Base-by-base conservation (phyloP, 2,113 vertebrate species). In the Psittacula cyanocephala region DNA sequence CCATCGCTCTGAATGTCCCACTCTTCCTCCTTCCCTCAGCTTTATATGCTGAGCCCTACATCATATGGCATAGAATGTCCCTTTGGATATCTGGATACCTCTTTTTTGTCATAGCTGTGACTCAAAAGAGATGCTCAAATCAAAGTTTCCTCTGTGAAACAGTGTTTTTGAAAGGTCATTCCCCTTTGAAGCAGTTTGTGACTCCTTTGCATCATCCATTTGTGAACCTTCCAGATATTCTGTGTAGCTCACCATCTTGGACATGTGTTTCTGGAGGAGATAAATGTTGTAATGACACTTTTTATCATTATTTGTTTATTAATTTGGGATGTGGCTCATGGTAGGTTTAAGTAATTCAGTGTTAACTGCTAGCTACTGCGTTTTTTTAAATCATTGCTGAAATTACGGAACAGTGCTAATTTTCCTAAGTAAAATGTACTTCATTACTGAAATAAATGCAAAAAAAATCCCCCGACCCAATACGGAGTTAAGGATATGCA, bases 401-500 rank as follows among this genome's bases (percentile, higher is more conserved):
- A 57, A 5, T 82, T 86, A 29, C 4, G 17, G 17, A 67, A 63
- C 24, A 37, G 15, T 63, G 18, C 4, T 68, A 18, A 44, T 75
- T 69, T 88, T 83, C n/a, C 16, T 9, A 71, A 46, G 27, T 28
- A 70, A 88, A 80, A 50, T 29, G 11, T 49, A 19, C 5, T 76
- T 89, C 7, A 13, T 55, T 63, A 25, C 3, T 67, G 14, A 88
- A 83, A 57, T 33, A 59, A 83, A 43, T 17, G 10, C 2, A 39
- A 33, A 46, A 64, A 50, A 18, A 43, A 7, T 27, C 22, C 6
- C 20, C 11, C 5, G 15, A 31, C 8, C 12, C 10, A 13, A 79
- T 44, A 33, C 1, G 3, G 31, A 49, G 2, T 63, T 20, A 6
- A 53, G 8, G 7, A 3, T 84, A 43, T 12, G 31, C 2, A 3